Evolutionary conservation across 1,140 invertebrate species (phyloP).

Genomic region (Pseudomyrmex pallidus): DNA sequence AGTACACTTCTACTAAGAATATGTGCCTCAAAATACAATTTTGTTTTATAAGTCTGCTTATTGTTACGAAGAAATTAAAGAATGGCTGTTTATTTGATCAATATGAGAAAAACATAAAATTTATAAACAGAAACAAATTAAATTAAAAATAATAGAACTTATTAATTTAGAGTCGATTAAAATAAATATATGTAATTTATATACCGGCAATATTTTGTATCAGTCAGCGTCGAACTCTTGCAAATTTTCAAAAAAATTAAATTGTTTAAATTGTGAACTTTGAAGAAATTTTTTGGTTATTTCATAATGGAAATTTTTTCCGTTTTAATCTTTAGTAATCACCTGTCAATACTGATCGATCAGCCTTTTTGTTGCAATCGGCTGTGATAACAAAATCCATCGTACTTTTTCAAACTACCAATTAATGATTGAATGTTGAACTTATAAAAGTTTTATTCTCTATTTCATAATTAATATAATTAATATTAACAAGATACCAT

Average conservation of each 20-base stretch:
- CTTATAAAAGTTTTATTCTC: too few relatives aligned
- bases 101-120: conserved; percentile 9
- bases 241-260: too few relatives aligned
- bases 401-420: background rate
- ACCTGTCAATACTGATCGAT: background rate
- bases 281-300: too few relatives aligned
- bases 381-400: background rate
- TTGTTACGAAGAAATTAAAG: background rate
- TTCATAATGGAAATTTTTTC: background rate
- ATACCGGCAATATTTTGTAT: too few relatives aligned
- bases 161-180: too few relatives aligned
- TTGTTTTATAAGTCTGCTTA: background rate
- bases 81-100: background rate
- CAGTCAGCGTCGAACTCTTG: too few relatives aligned
- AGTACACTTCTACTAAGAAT: background rate
- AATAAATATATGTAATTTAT: too few relatives aligned
- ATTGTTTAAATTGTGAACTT: too few relatives aligned
- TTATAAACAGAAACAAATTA: too few relatives aligned
- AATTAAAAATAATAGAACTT: too few relatives aligned
- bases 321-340: background rate
- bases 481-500: too few relatives aligned
- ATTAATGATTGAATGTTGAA: background rate
- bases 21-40: conserved; percentile 2
- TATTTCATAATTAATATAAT: too few relatives aligned
- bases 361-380: background rate